Evolutionary conservation across 30 jellyfish, hydroid and myxozoan species (phyloP).

Genomic region (Cassiopea xamachana): DNA sequence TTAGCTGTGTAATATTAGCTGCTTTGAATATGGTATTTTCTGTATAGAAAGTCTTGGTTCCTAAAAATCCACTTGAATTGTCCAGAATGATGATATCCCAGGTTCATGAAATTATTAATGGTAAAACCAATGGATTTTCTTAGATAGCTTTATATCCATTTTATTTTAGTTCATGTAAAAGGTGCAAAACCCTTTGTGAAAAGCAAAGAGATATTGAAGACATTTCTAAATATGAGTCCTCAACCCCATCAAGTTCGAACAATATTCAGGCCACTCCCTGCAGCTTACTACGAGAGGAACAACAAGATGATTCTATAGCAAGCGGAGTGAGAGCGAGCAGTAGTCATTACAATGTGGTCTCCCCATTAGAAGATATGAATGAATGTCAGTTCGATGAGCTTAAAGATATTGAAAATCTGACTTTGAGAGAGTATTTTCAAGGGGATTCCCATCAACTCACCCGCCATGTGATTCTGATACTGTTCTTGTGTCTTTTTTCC

Average conservation of each 20-base stretch:
- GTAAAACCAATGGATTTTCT: too few relatives aligned
- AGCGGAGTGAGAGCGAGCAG: not conserved
- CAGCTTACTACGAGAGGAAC: not conserved
- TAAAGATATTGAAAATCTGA: slow-evolving; percentile 57
- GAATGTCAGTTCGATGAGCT: slow-evolving; percentile 29
- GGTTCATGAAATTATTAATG: too few relatives aligned
- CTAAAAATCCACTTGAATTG: too few relatives aligned
- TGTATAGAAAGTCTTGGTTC: too few relatives aligned
- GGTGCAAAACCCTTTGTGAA: slow-evolving; percentile 37
- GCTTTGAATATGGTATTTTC: too few relatives aligned
- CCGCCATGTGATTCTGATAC: slow-evolving; percentile 76
- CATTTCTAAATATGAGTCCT: not conserved
- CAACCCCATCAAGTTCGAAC: not conserved
- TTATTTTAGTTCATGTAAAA: slow-evolving; percentile 30
- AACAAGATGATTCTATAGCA: not conserved
- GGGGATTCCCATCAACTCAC: slow-evolving; percentile 80
- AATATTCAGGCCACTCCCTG: not conserved
- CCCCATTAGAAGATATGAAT: not conserved
- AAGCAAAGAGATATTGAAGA: slow-evolving; percentile 42
- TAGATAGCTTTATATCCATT: not conserved
- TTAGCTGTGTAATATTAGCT: too few relatives aligned
- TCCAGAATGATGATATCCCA: too few relatives aligned
- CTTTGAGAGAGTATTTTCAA: slow-evolving; percentile 55
- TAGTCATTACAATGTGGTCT: not conserved
- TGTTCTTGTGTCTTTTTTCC: slow-evolving; percentile 55